Evolutionary conservation across 2,797 vertebrate species (phyloP).

Genomic region (Crax fasciolata): DNA sequence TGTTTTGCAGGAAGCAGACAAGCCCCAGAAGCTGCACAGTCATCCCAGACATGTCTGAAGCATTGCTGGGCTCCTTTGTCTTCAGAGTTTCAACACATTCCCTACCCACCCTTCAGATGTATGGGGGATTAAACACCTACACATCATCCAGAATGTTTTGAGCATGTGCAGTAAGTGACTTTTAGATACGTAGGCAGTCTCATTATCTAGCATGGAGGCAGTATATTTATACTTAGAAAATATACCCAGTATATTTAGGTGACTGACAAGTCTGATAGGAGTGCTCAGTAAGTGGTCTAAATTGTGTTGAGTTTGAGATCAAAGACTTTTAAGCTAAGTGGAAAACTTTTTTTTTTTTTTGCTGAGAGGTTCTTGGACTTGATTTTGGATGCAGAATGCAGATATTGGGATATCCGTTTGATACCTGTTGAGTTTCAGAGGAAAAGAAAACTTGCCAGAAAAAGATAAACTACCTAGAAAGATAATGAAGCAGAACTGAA

Average conservation of each 20-base stretch:
- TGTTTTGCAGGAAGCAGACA: background rate
- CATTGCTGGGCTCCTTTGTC: background rate
- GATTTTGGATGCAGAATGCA: background rate
- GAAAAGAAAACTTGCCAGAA: background rate
- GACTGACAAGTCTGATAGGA: too few species aligned
- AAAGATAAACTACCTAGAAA: background rate
- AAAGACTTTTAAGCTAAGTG: background rate
- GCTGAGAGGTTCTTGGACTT: background rate
- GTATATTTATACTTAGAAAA: too few species aligned
- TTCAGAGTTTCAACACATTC: background rate
- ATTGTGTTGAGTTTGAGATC: background rate
- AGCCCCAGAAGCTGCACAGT: background rate
- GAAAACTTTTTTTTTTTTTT: background rate
- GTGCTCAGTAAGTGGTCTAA: background rate
- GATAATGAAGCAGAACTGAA: background rate
- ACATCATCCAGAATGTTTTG: background rate
- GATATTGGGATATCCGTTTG: background rate
- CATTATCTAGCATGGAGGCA: background rate
- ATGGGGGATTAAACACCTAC: background rate
- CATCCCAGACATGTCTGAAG: background rate
- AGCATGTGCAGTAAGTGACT: fast-evolving
- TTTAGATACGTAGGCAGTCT: background rate
- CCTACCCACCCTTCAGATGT: fast-evolving
- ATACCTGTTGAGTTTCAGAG: background rate
- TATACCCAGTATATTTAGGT: background rate